Evolutionary conservation across 2,113 vertebrate species (phyloP).

Genomic region (Hemiprocne comata): DNA sequence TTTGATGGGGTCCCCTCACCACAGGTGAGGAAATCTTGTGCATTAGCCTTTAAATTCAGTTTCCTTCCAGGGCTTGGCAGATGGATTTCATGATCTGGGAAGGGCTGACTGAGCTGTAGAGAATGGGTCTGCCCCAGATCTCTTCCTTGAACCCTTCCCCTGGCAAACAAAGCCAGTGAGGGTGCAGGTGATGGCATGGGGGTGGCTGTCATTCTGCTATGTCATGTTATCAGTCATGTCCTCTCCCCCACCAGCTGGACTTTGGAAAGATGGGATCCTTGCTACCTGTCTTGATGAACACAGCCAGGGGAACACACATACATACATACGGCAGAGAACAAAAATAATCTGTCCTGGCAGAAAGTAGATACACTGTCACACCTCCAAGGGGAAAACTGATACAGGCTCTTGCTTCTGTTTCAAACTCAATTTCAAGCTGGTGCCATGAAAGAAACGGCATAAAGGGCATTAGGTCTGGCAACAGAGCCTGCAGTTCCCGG

Average conservation of each 20-base stretch:
- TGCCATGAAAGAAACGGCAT: slow-evolving; percentile 21
- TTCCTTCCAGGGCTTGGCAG: neutral
- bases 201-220: neutral
- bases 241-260: neutral
- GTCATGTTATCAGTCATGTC: neutral
- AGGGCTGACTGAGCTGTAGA: neutral
- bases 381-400: slow-evolving; percentile 26
- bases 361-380: slow-evolving; percentile 32
- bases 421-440: slow-evolving; percentile 43
- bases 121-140: neutral
- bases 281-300: neutral
- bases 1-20: neutral
- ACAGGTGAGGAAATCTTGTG: neutral
- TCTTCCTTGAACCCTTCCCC: neutral
- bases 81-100: neutral
- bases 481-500: neutral
- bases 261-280: neutral
- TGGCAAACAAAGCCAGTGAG: neutral
- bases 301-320: neutral
- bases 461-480: slow-evolving; percentile 23
- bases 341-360: slow-evolving; percentile 29
- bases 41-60: neutral
- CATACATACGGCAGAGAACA: neutral
- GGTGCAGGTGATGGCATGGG: neutral
- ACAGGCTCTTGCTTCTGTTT: slow-evolving; percentile 33